Evolutionary conservation across 2,113 vertebrate species (phyloP), one percentile per base, ranked within the genome.

Genomic region (Cololabis saira): DNA sequence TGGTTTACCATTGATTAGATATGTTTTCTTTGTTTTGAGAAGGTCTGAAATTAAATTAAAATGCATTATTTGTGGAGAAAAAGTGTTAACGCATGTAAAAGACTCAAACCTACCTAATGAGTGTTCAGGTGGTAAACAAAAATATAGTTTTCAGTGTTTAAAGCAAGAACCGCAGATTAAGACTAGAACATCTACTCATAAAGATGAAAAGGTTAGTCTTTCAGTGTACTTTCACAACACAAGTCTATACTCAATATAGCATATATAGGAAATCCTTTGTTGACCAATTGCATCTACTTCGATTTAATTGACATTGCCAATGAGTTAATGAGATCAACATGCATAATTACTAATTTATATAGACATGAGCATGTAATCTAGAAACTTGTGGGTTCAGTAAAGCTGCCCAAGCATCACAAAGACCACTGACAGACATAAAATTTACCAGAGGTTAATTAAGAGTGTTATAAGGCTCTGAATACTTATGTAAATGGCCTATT

Each of bases 1-100:
- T 95, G 94, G 91, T 92, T 94, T 90, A 92, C 82, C 90, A 90
- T 92, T 93, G 91, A 93, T 94, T 93, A 82, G 90, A 83, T 87
- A 82, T 67, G 89, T 81, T 80, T 58, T 68, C 78, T 87, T 80
- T 77, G 7, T 67, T 74, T 37, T 33, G 19, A 59, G 61, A 53
- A 57, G 40, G 18, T 62, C 22, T 15, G n/a, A 61, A 18, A 68
- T 66, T 42, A 51, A 75, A 80, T 37, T 37, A 37, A 37, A 37
- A 37, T 37, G 6, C 33, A 9, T 37, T 37, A 4, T 37, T 37
- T 37, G 33, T 7, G 33, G 33, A 9, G 6, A 37, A 37, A 37
- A 37, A 37, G 10, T 4, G 6, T 37, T 3, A 7, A 37, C 10
- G 6, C 33, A 56, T 61, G 42, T 1, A 22, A 67, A 47, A 41